Conservation (phyloP, 2,888 invertebrate species). For the Chrysolina oricalcia region DNA sequence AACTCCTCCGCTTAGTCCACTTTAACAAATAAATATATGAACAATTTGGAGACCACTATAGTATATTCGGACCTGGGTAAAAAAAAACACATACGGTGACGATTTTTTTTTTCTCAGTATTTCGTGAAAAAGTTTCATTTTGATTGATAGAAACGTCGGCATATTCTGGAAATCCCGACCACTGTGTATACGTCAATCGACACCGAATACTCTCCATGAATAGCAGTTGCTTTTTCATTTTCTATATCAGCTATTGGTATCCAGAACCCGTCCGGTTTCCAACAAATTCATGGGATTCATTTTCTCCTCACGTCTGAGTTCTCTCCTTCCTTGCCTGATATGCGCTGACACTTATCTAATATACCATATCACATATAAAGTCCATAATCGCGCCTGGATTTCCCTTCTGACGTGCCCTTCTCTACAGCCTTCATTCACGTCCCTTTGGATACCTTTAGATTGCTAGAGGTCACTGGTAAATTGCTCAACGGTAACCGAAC, state of each 20-base stretch:
- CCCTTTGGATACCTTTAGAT: constrained; percentile 27
- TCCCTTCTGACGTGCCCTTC: constrained; percentile 56
- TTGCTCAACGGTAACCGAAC: not conserved
- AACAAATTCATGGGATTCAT: constrained; percentile 26
- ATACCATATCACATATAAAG: constrained; percentile 66
- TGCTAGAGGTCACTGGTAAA: constrained; percentile 13
- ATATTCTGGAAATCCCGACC: too few relatives aligned
- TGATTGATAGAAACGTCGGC: too few relatives aligned
- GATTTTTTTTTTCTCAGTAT: too few relatives aligned
- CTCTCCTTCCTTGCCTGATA: constrained; percentile 63
- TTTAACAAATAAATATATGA: too few relatives aligned
- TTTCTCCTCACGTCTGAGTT: constrained; percentile 59
- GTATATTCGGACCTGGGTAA: too few relatives aligned
- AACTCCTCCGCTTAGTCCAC: too few relatives aligned
- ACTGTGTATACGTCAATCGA: not conserved
- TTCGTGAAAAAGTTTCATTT: too few relatives aligned
- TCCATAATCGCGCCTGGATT: constrained; percentile 62
- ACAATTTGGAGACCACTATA: too few relatives aligned
- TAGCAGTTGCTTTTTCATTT: constrained; percentile 23
- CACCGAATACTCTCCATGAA: not conserved
- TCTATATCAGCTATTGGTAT: constrained; percentile 10
- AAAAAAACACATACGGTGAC: too few relatives aligned
- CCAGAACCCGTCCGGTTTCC: constrained; percentile 17
- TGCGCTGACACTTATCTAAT: constrained; percentile 66
- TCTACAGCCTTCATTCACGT: constrained; percentile 28